Evolutionary conservation across 2,113 vertebrate species (phyloP).

Genomic region (Tichodroma muraria): DNA sequence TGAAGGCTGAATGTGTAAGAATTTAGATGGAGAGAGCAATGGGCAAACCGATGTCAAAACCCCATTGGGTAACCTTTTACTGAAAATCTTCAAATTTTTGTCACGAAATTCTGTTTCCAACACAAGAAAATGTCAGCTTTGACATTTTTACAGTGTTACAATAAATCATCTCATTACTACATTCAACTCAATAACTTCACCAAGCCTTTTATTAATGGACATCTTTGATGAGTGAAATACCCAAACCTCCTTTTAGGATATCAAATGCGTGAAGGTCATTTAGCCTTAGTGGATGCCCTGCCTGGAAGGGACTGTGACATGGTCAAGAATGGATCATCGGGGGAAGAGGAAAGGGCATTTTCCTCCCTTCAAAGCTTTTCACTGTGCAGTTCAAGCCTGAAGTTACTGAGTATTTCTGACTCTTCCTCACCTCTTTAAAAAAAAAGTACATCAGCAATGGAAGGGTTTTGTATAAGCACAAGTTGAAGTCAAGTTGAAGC

Average conservation of each 20-base stretch:
- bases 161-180: not conserved
- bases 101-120: not conserved
- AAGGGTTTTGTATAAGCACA: not conserved
- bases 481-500: not conserved
- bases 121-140: not conserved
- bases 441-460: accelerated
- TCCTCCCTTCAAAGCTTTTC: not conserved
- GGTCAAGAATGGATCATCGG: not conserved
- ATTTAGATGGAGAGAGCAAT: not conserved
- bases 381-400: not conserved
- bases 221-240: not conserved
- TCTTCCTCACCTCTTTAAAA: not conserved
- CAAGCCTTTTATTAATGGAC: not conserved
- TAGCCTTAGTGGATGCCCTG: not conserved
- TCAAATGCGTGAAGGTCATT: not conserved
- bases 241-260: not conserved
- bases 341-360: not conserved
- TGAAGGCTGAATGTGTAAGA: not conserved
- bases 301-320: not conserved
- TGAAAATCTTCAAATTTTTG: not conserved
- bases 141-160: not conserved
- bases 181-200: not conserved
- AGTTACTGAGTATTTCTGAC: not conserved
- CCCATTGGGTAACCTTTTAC: not conserved
- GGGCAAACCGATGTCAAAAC: not conserved